These are phyloP conservation scores for Drosophila serrata DNA, from an alignment of 1,140 invertebrate genomes.

Conservation along the genomic window DNA sequence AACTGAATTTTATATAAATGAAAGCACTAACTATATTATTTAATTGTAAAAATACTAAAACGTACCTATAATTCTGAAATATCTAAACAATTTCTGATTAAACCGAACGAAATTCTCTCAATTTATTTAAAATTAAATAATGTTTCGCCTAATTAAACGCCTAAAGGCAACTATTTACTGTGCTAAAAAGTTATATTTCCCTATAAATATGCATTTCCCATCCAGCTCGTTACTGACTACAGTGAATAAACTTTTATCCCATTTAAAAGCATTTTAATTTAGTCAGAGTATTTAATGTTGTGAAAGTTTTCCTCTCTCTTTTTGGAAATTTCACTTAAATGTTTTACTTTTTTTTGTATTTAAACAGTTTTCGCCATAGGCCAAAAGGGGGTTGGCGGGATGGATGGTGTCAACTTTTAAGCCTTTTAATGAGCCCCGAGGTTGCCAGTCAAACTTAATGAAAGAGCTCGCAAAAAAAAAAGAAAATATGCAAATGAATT, in stretches of 20 bases:
- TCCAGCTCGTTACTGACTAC: not conserved
- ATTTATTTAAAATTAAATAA: not conserved
- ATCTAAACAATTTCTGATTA: not conserved
- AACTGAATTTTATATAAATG: too few species aligned
- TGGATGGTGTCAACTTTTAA: conserved; percentile 61
- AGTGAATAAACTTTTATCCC: conserved; percentile 15
- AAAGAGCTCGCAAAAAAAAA: conserved; percentile 36
- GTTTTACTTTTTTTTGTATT: conserved; percentile 11
- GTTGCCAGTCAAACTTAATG: conserved; percentile 66
- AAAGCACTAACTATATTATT: too few species aligned
- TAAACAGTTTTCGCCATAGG: conserved; percentile 16
- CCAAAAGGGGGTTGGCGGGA: not conserved
- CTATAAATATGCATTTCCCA: not conserved
- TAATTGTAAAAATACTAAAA: not conserved
- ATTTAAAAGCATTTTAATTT: conserved; percentile 26
- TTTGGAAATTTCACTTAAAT: conserved; percentile 23
- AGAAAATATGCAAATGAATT: conserved; percentile 65
- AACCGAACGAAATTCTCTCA: not conserved
- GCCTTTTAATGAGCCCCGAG: conserved; percentile 69
- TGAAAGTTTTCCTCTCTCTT: conserved; percentile 6
- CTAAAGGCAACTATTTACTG: not conserved
- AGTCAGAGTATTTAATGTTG: conserved; percentile 13
- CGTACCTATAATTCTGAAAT: not conserved
- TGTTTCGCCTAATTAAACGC: not conserved
- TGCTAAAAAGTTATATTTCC: not conserved